Conservation (phyloP, 2,888 invertebrate species). For the Pachymerium ferrugineum region DNA sequence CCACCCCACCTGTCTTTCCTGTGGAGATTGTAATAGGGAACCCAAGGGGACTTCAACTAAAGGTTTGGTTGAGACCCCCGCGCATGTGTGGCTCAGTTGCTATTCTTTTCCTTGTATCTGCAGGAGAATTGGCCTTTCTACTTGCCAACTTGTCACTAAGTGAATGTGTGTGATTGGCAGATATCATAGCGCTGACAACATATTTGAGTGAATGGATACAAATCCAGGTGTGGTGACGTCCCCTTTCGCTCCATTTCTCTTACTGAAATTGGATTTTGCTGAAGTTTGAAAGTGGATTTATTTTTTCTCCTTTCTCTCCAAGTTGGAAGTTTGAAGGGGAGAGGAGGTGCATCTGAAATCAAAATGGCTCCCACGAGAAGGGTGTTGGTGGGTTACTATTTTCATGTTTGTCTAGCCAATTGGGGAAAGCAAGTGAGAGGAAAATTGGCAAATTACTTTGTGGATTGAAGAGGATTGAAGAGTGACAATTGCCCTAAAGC, state of each 20-base stretch:
- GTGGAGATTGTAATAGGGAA: conserved; percentile 4
- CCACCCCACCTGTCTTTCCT: conserved; percentile 14
- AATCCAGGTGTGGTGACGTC: conserved; percentile 17
- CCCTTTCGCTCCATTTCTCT: not conserved
- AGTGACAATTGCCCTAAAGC: conserved; percentile 24
- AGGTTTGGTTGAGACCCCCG: not conserved
- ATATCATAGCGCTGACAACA: conserved; percentile 19
- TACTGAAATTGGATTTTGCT: not conserved
- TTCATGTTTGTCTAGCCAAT: conserved; percentile 22
- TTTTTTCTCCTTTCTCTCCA: too few species aligned
- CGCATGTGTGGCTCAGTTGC: conserved; percentile 19
- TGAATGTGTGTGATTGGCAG: conserved; percentile 22
- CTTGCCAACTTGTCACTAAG: conserved; percentile 23
- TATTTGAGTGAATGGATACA: conserved; percentile 22
- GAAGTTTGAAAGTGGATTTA: not conserved
- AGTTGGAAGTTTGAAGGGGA: not conserved
- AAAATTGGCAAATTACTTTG: conserved; percentile 27
- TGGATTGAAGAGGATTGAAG: conserved; percentile 22
- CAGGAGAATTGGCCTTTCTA: conserved; percentile 3
- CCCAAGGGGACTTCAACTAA: not conserved
- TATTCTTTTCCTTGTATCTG: not conserved
- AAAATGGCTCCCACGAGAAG: not conserved
- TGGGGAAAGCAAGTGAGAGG: conserved; percentile 20
- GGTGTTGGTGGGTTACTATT: not conserved
- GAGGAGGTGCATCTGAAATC: too few species aligned